Conservation (phyloP, 1,140 invertebrate genomes). For the Drosophila willistoni region DNA sequence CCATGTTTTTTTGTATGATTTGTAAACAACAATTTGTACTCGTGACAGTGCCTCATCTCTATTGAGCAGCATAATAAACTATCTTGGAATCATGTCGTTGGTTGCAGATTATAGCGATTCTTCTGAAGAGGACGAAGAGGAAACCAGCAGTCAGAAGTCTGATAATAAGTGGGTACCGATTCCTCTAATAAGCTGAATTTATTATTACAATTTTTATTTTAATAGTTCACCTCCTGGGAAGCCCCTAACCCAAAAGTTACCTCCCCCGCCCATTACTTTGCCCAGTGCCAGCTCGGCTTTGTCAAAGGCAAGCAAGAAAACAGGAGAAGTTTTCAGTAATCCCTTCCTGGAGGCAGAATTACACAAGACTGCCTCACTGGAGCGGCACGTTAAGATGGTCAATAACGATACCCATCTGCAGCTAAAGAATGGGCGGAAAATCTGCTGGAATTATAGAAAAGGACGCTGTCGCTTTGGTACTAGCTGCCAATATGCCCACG, state of each 20-base stretch:
- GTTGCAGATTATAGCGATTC: slow-evolving; percentile 74
- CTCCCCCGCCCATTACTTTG: slow-evolving; percentile 29
- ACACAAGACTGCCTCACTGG: slow-evolving; percentile 92
- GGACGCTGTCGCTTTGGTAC: slow-evolving; percentile 95
- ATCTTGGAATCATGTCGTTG: slow-evolving; percentile 15
- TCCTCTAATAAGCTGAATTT: fast-evolving
- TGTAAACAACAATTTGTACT: neutral
- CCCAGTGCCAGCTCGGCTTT: slow-evolving; percentile 67
- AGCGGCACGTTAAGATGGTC: slow-evolving; percentile 97
- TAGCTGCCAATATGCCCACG: slow-evolving; percentile 96
- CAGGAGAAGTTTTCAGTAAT: slow-evolving; percentile 90
- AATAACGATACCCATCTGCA: slow-evolving; percentile 88
- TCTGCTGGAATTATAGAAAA: slow-evolving; percentile 97
- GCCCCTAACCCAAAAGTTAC: neutral
- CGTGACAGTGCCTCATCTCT: neutral
- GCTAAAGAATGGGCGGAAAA: slow-evolving; percentile 93
- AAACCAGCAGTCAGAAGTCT: slow-evolving; percentile 37
- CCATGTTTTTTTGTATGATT: neutral
- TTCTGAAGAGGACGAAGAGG: slow-evolving; percentile 56
- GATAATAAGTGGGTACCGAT: slow-evolving; percentile 7
- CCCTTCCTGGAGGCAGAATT: slow-evolving; percentile 95
- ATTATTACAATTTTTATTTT: neutral
- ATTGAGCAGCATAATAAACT: neutral
- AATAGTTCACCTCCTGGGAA: slow-evolving; percentile 32
- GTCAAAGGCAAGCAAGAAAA: slow-evolving; percentile 46